These are phyloP conservation scores for Harpegnathos saltator DNA, from an alignment of 1,140 invertebrate species.

Conservation along the genomic window DNA sequence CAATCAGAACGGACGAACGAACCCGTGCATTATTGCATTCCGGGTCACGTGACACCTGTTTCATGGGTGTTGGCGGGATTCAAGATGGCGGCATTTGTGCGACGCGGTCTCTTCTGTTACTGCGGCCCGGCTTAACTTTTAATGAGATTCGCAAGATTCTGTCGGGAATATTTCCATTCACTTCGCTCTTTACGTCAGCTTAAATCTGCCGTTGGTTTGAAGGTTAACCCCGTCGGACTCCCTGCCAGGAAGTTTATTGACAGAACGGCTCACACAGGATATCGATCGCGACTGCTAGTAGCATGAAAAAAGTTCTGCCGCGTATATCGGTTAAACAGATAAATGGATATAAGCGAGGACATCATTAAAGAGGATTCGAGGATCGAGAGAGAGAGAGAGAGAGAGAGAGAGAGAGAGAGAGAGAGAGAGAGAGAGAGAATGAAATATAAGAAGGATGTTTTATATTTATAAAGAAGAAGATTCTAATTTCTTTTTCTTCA, in stretches of 20 bases:
- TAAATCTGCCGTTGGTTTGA: constrained; percentile 56
- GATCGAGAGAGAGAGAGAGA: neutral
- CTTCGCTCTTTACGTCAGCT: constrained; percentile 36
- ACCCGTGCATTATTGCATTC: constrained; percentile 40
- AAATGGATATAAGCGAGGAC: too few relatives aligned
- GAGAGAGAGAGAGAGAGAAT: too few relatives aligned
- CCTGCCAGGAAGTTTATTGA: constrained; percentile 29
- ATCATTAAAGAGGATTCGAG: neutral
- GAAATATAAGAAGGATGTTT: too few relatives aligned
- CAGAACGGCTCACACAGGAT: neutral
- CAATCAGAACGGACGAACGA: constrained; percentile 41
- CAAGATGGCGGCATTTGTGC: constrained; percentile 48
- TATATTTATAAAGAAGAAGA: too few relatives aligned
- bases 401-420: too few relatives aligned
- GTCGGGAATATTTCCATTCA: constrained; percentile 55
- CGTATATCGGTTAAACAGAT: neutral
- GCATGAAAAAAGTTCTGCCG: neutral
- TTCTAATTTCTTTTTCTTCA: too few relatives aligned
- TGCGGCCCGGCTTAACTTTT: constrained; percentile 67
- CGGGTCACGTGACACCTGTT: constrained; percentile 63
- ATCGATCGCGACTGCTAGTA: constrained; percentile 23
- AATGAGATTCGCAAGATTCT: constrained; percentile 68
- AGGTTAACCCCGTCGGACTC: constrained; percentile 36
- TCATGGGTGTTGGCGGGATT: constrained; percentile 52
- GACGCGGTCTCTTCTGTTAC: constrained; percentile 38